A percentile compares a stretch with the other conserved stretches of the same genome.
Evolutionary conservation across 2,797 vertebrate genomes (phyloP).

Genomic region (Alosa sapidissima): DNA sequence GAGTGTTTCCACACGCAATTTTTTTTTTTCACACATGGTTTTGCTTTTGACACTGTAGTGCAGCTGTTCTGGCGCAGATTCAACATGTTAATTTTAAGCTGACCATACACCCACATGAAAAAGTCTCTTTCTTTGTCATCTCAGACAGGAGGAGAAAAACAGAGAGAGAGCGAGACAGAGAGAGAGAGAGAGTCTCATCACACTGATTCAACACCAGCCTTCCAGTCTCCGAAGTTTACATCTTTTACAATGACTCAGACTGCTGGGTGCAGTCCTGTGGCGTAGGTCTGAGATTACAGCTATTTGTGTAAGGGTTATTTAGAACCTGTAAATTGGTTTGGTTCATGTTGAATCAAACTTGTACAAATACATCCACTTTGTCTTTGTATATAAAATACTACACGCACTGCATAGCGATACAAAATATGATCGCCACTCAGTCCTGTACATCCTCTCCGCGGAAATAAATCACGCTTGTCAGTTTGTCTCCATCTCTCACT

Average conservation of each 20-base stretch:
- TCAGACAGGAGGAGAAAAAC: neutral
- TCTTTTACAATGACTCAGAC: neutral
- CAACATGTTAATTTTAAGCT: neutral
- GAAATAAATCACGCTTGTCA: too few relatives aligned
- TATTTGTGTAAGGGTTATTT: neutral
- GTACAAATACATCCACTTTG: neutral
- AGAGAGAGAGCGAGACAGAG: neutral
- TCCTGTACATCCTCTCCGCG: too few relatives aligned
- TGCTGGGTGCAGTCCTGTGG: neutral
- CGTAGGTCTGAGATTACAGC: neutral
- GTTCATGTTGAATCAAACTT: neutral
- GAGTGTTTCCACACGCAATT: neutral
- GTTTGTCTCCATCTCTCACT: too few relatives aligned
- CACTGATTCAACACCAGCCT: neutral
- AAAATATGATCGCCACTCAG: too few relatives aligned
- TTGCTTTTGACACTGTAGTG: neutral
- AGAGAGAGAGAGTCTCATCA: neutral
- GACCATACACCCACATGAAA: neutral
- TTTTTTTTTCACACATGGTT: neutral
- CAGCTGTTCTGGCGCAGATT: slow-evolving; percentile 9
- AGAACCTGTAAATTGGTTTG: too few relatives aligned
- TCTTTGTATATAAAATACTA: too few relatives aligned
- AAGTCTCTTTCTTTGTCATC: neutral
- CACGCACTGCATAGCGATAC: neutral
- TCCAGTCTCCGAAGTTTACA: neutral